Percentiles rank a stretch among this genome's conserved stretches.
phyloP scores from a whole-genome alignment of 1,140 invertebrate genomes.

The Ostrea denselamellosa region DNA sequence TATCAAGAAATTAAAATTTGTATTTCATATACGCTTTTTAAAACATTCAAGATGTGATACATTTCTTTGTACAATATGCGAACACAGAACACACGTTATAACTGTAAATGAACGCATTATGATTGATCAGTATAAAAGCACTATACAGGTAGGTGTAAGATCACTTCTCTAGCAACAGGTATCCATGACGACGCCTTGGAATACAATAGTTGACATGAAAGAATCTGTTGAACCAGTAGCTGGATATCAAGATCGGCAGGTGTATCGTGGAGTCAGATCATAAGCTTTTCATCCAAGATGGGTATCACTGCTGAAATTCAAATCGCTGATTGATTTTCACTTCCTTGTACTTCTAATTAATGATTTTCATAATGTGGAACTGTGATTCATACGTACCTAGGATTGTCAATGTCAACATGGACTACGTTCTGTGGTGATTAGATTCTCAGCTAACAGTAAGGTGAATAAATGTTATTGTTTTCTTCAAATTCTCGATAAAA shows the following conservation, averaged over 20 bases:
- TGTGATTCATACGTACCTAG: background rate
- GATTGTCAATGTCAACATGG: no score
- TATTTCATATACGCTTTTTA: no score
- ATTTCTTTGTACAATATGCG: no score
- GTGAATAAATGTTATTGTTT: no score
- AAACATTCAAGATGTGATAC: no score
- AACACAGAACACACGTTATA: no score
- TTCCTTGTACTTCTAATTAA: background rate
- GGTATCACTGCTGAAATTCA: background rate
- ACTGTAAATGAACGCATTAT: no score
- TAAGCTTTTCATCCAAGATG: background rate
- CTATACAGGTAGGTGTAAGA: background rate
- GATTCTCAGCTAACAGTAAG: no score
- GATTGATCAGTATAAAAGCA: background rate
- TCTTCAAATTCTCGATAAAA: no score
- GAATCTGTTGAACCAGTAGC: background rate
- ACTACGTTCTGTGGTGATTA: no score
- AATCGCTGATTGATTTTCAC: background rate
- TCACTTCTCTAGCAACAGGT: background rate
- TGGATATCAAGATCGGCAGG: background rate
- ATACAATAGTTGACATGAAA: background rate
- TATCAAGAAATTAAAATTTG: no score
- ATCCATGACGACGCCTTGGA: slow-evolving; percentile 1
- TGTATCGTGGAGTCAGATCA: background rate
- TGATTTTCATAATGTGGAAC: background rate